Percentiles rank a stretch among this genome's conserved stretches.
These are phyloP conservation scores for Sebastes flavidus DNA, from an alignment of 2,797 vertebrate genomes.

Conservation along the genomic window DNA sequence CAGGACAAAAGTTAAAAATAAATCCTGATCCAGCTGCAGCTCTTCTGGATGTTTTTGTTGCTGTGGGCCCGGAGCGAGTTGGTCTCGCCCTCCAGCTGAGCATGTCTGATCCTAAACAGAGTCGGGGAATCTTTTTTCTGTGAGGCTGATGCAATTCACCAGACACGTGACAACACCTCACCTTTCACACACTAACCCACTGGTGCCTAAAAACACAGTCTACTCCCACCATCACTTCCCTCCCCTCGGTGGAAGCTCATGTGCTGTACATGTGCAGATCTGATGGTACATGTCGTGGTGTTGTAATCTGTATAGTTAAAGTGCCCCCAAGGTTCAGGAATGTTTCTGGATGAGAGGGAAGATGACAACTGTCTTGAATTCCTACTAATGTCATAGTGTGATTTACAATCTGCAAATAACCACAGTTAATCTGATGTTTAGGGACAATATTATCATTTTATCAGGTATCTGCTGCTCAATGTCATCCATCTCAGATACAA, in stretches of 20 bases:
- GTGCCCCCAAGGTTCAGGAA: slow-evolving; percentile 4
- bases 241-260: slow-evolving; percentile 12
- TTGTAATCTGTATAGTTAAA: slow-evolving; percentile 11
- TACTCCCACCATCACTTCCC: neutral
- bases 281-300: slow-evolving; percentile 16
- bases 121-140: slow-evolving; percentile 19
- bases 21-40: neutral
- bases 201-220: slow-evolving; percentile 35
- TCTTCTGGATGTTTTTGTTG: neutral
- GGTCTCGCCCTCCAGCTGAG: slow-evolving; percentile 13
- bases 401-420: neutral
- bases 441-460: neutral
- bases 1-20: slow-evolving; percentile 24
- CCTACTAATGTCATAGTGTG: neutral
- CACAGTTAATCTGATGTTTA: neutral
- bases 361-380: neutral
- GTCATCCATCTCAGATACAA: neutral
- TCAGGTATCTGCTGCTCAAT: neutral
- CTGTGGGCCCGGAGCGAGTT: neutral
- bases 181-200: slow-evolving; percentile 81
- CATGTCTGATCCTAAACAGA: slow-evolving; percentile 35
- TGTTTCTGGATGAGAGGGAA: neutral
- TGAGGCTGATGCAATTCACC: slow-evolving; percentile 60
- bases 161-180: slow-evolving; percentile 61
- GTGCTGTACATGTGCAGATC: slow-evolving; percentile 55